A percentile compares a stretch with the other conserved stretches of the same genome.
These are phyloP conservation scores for Drosophila kurseongensis DNA, from an alignment of 1,140 invertebrate genomes.

Conservation along the genomic window DNA sequence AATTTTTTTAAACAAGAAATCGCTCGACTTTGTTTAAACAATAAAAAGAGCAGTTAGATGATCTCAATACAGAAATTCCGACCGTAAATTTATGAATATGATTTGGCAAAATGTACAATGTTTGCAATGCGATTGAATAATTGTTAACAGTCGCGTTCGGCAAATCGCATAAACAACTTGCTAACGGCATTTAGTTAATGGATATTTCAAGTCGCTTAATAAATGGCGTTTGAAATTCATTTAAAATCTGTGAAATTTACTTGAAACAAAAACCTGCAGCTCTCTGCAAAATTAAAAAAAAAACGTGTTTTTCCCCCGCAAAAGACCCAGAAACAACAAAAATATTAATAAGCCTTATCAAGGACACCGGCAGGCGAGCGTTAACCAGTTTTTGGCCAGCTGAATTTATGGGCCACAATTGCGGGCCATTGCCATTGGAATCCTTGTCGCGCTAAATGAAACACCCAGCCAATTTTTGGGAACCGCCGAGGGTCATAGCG, in stretches of 20 bases:
- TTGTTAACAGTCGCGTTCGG: constrained; percentile 6
- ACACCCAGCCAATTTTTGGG: constrained; percentile 42
- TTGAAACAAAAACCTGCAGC: constrained; percentile 27
- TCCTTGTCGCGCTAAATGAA: constrained; percentile 60
- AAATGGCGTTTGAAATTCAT: constrained; percentile 50
- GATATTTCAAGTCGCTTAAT: constrained; percentile 31
- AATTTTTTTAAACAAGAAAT: constrained; percentile 15
- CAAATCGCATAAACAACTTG: constrained; percentile 26
- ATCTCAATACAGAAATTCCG: neutral
- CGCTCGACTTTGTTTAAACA: constrained; percentile 22
- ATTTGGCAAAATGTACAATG: constrained; percentile 28
- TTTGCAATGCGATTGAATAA: constrained; percentile 36
- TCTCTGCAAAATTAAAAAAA: constrained; percentile 37
- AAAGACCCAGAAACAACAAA: constrained; percentile 33
- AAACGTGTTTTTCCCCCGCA: constrained; percentile 65
- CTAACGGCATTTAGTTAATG: constrained; percentile 48
- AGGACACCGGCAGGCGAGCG: constrained; percentile 63
- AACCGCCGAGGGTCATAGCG: constrained; percentile 61
- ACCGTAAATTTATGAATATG: constrained; percentile 35
- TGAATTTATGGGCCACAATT: constrained; percentile 70
- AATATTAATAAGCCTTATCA: constrained; percentile 75
- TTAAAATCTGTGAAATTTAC: constrained; percentile 38
- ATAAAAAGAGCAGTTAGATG: constrained; percentile 35
- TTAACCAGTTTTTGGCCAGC: constrained; percentile 61
- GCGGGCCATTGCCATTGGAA: constrained; percentile 79